phyloP scores from a whole-genome alignment of 2,888 invertebrate species.

The Octodonta nipae region DNA sequence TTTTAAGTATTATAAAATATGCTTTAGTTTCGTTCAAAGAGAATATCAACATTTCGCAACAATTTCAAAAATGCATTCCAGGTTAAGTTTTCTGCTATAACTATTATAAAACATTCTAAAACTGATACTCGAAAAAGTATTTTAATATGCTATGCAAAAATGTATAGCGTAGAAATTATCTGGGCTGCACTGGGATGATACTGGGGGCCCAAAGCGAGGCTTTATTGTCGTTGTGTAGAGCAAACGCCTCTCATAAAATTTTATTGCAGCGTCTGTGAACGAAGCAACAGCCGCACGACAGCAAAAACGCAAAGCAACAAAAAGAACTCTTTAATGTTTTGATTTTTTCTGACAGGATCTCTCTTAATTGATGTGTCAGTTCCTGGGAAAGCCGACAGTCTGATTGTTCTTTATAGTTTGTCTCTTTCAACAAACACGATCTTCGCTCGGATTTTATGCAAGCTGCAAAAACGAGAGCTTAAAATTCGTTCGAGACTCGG shows the following conservation, averaged over 20 bases:
- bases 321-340: conserved; percentile 29
- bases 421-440: too few relatives aligned
- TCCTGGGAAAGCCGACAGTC: conserved; percentile 30
- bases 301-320: conserved; percentile 23
- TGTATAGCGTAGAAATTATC: too few relatives aligned
- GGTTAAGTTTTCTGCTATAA: too few relatives aligned
- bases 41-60: too few relatives aligned
- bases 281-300: conserved; percentile 24
- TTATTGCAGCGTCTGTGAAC: conserved; percentile 29
- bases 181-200: too few relatives aligned
- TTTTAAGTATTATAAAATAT: too few relatives aligned
- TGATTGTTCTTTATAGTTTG: conserved; percentile 26
- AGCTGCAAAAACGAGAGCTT: conserved; percentile 2
- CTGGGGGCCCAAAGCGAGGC: background rate
- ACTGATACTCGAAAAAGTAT: too few relatives aligned
- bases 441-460: conserved; percentile 1
- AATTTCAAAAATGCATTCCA: too few relatives aligned
- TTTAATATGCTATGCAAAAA: too few relatives aligned
- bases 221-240: background rate
- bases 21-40: too few relatives aligned
- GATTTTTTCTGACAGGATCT: conserved; percentile 30
- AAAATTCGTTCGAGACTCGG: background rate
- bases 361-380: conserved; percentile 32
- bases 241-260: conserved; percentile 27
- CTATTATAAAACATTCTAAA: too few relatives aligned